phyloP scores from a whole-genome alignment of 2,888 invertebrate genomes.

The Pachycephus smyrnensis region DNA sequence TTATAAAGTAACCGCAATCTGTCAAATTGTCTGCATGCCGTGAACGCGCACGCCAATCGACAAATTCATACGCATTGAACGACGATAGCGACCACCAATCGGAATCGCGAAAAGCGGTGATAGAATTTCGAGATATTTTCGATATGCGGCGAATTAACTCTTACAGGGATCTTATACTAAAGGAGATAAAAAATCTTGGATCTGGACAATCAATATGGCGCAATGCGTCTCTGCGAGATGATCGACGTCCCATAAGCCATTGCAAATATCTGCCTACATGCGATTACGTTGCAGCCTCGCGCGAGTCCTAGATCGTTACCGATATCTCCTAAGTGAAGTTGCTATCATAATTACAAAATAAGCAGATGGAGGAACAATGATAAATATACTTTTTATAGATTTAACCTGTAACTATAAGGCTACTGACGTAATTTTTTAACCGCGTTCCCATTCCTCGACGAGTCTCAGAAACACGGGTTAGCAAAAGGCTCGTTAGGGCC shows the following conservation, averaged over 20 bases:
- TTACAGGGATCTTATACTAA: no score
- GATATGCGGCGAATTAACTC: no score
- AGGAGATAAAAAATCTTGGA: no score
- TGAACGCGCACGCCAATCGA: no score
- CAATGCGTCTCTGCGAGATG: neutral
- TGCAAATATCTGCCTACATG: neutral
- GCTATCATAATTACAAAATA: neutral
- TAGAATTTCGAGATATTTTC: no score
- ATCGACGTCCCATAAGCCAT: neutral
- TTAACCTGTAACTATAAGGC: neutral
- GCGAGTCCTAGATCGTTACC: neutral
- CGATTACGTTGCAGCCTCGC: neutral
- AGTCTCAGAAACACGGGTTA: neutral
- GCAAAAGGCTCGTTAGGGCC: neutral
- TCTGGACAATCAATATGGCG: neutral
- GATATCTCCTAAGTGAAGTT: neutral
- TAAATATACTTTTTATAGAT: neutral
- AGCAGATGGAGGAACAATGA: neutral
- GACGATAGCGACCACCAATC: no score
- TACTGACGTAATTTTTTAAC: no score
- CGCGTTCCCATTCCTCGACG: neutral
- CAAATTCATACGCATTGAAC: no score
- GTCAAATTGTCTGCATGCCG: no score
- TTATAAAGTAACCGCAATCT: no score
- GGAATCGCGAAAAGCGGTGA: no score